phyloP scores from a whole-genome alignment of 1,140 invertebrate genomes.

The Potamilus streckersoni region DNA sequence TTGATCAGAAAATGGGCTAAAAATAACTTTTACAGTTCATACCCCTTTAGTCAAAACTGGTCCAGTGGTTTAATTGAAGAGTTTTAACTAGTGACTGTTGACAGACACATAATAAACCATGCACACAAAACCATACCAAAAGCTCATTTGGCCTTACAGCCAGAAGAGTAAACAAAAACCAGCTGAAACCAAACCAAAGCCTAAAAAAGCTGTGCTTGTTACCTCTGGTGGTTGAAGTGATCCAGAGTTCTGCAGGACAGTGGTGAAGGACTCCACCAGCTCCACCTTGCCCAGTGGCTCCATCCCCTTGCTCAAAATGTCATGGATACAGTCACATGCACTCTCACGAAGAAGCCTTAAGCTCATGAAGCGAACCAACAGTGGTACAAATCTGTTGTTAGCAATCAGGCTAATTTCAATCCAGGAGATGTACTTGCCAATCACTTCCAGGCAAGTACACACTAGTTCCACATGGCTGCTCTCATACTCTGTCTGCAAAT shows the following conservation, averaged over 20 bases:
- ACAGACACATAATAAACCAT: no score
- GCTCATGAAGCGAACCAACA: conserved; percentile 69
- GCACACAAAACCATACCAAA: no score
- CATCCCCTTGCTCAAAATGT: conserved; percentile 75
- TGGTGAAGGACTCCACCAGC: conserved; percentile 72
- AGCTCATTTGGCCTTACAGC: no score
- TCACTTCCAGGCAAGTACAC: conserved; percentile 71
- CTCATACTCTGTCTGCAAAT: conserved; percentile 67
- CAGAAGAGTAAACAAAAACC: no score
- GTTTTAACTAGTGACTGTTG: no score
- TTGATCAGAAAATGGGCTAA: no score
- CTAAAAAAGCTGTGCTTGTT: not conserved
- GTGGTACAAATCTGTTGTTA: conserved; percentile 72
- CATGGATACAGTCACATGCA: conserved; percentile 73
- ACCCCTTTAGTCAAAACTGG: no score
- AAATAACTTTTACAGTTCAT: no score
- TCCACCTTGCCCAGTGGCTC: conserved; percentile 72
- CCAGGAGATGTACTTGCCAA: conserved; percentile 74
- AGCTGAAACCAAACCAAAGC: no score
- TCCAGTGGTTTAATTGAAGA: no score
- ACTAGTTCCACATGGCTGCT: conserved; percentile 66
- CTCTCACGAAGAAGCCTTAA: conserved; percentile 66
- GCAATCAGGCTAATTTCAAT: conserved; percentile 75
- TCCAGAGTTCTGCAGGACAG: conserved; percentile 67
- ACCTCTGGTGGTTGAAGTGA: conserved; percentile 65